Conservation (phyloP, 2,888 invertebrate species). For the Lamellibrachia columna region DNA sequence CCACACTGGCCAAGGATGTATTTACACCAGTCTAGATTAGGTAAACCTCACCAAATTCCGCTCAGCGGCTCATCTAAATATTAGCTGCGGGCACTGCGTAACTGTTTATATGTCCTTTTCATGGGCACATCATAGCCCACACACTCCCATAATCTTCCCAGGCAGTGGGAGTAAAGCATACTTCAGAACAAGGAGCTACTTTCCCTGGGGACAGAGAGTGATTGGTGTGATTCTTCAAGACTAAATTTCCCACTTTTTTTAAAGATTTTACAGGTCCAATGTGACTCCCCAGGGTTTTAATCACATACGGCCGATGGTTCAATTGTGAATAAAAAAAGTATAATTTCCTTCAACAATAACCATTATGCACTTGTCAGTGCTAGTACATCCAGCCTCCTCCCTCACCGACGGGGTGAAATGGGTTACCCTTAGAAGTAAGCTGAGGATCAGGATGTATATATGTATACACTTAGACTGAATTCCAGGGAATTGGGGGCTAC, state of each 20-base stretch:
- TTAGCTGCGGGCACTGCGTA: background rate
- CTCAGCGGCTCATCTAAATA: background rate
- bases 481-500: background rate
- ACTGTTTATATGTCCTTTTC: background rate
- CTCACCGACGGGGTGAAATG: background rate
- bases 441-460: background rate
- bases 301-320: background rate
- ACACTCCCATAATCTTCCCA: slow-evolving; percentile 4
- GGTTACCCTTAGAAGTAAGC: background rate
- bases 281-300: background rate
- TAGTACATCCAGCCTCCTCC: background rate
- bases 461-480: background rate
- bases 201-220: background rate
- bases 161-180: background rate
- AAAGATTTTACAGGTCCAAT: background rate
- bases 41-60: background rate
- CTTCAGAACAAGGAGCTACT: background rate
- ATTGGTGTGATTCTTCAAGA: background rate
- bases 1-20: background rate
- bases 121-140: background rate
- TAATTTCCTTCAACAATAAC: background rate
- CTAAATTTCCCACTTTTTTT: background rate
- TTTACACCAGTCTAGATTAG: background rate
- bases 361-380: background rate
- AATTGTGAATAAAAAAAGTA: background rate